Conservation (phyloP, 2,797 vertebrate genomes). For the Tadarida brasiliensis region DNA sequence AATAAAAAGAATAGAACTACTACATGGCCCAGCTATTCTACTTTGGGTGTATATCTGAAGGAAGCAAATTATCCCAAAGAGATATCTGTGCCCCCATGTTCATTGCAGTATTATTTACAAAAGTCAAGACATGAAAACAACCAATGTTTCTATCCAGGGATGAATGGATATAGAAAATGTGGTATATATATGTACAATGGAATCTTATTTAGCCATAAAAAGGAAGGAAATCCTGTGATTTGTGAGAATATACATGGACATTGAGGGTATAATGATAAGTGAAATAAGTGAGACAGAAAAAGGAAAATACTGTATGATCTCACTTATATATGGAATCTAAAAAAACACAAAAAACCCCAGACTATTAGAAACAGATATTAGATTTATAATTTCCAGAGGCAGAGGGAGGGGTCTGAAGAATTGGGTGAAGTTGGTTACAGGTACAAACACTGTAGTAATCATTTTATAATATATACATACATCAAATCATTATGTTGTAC, state of each 20-base stretch:
- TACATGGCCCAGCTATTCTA: not conserved
- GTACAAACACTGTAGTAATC: not conserved
- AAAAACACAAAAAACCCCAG: not conserved
- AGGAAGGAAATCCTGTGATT: not conserved
- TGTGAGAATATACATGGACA: not conserved
- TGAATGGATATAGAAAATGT: not conserved
- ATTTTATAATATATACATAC: not conserved
- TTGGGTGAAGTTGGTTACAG: not conserved
- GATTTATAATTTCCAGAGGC: not conserved
- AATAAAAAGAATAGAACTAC: not conserved
- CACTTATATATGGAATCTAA: not conserved
- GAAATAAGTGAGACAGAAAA: not conserved
- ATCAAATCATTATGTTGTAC: too few relatives aligned
- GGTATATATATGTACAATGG: not conserved
- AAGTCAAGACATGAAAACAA: not conserved
- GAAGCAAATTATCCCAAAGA: not conserved
- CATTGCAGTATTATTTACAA: not conserved
- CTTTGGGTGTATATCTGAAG: not conserved
- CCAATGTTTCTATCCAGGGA: not conserved
- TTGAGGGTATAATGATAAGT: not conserved
- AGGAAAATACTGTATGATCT: not conserved
- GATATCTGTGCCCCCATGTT: not conserved
- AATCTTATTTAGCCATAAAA: not conserved
- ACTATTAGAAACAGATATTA: not conserved
- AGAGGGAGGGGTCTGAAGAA: not conserved